Evolutionary conservation across 2,113 vertebrate genomes (phyloP).

Genomic region (Neodon shergylaensis): DNA sequence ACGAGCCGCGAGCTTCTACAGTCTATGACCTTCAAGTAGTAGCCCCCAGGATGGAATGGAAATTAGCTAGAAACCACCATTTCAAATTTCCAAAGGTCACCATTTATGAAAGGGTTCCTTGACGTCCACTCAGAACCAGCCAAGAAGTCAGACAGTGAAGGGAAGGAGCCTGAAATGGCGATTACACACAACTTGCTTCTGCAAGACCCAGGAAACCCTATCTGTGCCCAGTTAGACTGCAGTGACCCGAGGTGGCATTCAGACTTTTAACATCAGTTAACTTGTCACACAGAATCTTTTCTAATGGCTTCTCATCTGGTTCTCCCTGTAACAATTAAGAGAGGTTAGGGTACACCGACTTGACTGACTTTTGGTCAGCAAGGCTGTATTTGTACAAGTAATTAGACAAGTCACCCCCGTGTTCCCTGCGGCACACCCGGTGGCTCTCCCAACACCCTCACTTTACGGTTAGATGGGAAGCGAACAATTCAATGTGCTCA

Average conservation of each 20-base stretch:
- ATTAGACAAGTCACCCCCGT: neutral
- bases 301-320: neutral
- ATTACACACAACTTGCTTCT: neutral
- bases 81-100: constrained; percentile 78
- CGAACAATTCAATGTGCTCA: neutral
- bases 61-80: constrained; percentile 72
- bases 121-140: constrained; percentile 36
- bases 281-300: constrained; percentile 45
- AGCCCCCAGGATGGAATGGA: constrained; percentile 52
- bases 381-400: neutral
- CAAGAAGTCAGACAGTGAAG: constrained; percentile 27
- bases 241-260: neutral
- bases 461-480: neutral
- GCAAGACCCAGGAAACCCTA: neutral
- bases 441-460: no score
- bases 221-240: neutral
- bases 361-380: constrained; percentile 23
- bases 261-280: constrained; percentile 42
- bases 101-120: constrained; percentile 55
- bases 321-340: constrained; percentile 34
- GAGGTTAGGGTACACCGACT: neutral
- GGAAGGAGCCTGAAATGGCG: neutral
- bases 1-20: constrained; percentile 54
- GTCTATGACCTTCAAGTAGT: constrained; percentile 69
- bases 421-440: neutral